These are phyloP conservation scores for Lanius ludovicianus DNA, from an alignment of 2,113 vertebrate genomes.

Conservation along the genomic window DNA sequence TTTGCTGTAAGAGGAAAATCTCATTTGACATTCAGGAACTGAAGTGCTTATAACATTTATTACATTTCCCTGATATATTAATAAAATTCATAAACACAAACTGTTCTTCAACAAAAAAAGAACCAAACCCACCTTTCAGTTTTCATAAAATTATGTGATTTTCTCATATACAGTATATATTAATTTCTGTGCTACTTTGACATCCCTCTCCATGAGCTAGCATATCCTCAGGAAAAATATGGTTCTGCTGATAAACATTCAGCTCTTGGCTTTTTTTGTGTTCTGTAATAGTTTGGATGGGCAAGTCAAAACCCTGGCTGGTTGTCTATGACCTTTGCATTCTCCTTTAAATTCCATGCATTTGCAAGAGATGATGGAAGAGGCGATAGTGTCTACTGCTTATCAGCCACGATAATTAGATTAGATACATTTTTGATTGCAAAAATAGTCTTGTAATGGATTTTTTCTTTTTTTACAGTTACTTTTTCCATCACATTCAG, in stretches of 20 bases:
- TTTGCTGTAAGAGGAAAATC: neutral
- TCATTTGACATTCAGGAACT: neutral
- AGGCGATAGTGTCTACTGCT: neutral
- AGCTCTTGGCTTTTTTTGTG: neutral
- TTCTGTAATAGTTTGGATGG: neutral
- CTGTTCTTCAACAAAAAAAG: neutral
- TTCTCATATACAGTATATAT: neutral
- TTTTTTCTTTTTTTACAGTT: neutral
- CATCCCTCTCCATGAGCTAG: neutral
- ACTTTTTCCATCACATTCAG: neutral
- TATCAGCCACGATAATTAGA: neutral
- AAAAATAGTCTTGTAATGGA: neutral
- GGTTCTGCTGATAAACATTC: slow-evolving; percentile 36
- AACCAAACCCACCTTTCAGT: neutral
- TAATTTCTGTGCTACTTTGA: neutral
- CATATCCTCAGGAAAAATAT: slow-evolving; percentile 6
- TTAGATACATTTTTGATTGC: neutral
- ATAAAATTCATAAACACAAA: neutral
- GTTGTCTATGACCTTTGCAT: neutral
- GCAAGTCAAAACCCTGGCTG: slow-evolving; percentile 4
- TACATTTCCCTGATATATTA: neutral
- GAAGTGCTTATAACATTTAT: neutral
- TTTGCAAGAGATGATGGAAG: slow-evolving; percentile 6
- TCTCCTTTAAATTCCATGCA: slow-evolving; percentile 16
- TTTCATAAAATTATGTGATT: neutral